A percentile compares a stretch with the other conserved stretches of the same genome.
These are phyloP conservation scores for Synodontis membranacea DNA, from an alignment of 2,113 vertebrate genomes.

Conservation along the genomic window DNA sequence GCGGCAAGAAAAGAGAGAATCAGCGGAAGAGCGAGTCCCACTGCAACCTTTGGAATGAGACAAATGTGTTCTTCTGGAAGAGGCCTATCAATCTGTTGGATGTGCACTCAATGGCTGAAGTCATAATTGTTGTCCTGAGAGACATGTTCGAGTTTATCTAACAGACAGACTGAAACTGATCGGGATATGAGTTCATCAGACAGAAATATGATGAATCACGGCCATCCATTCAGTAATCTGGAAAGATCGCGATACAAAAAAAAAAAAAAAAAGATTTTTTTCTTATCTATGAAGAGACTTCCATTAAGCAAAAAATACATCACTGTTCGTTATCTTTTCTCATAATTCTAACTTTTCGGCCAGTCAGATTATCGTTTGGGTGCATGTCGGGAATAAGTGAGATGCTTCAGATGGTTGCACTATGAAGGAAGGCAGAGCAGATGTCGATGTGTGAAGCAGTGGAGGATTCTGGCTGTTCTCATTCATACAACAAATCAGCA, in stretches of 20 bases:
- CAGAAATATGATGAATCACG: background rate
- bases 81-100: constrained; percentile 32
- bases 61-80: constrained; percentile 53
- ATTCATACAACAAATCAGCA: constrained; percentile 56
- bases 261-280: too few relatives aligned
- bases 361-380: background rate
- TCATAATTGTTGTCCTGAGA: constrained; percentile 1
- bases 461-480: constrained; percentile 17
- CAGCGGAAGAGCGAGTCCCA: constrained; percentile 62
- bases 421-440: constrained; percentile 34
- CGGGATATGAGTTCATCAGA: constrained; percentile 11
- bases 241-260: background rate
- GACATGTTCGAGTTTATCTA: constrained; percentile 13
- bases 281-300: background rate
- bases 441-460: constrained; percentile 39
- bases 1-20: constrained; percentile 47
- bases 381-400: background rate
- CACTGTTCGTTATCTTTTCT: background rate
- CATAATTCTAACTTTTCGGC: background rate
- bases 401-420: constrained; percentile 37
- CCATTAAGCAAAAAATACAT: background rate
- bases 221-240: constrained; percentile 1
- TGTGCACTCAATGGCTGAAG: constrained; percentile 14
- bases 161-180: constrained; percentile 7
- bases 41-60: constrained; percentile 62